Evolutionary conservation across 2,888 invertebrate species (phyloP).

Genomic region (Pardosa pseudoannulata): DNA sequence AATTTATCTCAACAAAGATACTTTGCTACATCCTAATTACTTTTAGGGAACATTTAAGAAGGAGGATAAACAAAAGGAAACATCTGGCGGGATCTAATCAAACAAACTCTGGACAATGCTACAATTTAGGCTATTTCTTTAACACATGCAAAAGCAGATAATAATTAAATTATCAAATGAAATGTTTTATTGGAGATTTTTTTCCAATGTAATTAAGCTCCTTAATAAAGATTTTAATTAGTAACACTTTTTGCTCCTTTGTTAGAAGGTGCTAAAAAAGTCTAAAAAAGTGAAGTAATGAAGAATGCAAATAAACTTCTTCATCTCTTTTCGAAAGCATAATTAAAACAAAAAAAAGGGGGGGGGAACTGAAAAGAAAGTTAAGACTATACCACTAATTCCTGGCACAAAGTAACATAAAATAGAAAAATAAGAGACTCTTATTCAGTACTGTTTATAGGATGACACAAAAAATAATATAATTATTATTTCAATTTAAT

Average conservation of each 20-base stretch:
- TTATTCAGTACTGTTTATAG: conserved; percentile 22
- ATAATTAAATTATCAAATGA: conserved; percentile 71
- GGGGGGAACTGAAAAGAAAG: conserved; percentile 25
- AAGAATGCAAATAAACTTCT: conserved; percentile 61
- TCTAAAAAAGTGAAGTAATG: conserved; percentile 49
- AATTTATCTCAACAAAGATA: conserved; percentile 61
- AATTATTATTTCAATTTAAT: conserved; percentile 70
- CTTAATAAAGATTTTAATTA: conserved; percentile 72
- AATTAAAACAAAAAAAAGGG: conserved; percentile 50
- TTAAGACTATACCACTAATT: conserved; percentile 46
- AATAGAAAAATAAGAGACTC: conserved; percentile 50
- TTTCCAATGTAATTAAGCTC: conserved; percentile 56
- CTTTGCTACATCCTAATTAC: conserved; percentile 63
- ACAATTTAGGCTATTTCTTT: conserved; percentile 58
- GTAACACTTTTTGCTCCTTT: conserved; percentile 42
- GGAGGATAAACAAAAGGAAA: conserved; percentile 58
- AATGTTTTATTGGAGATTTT: conserved; percentile 65
- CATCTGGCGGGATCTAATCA: conserved; percentile 69
- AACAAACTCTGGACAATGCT: conserved; percentile 67
- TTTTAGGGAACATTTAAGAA: conserved; percentile 63
- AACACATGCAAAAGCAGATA: conserved; percentile 44
- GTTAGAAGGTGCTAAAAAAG: conserved; percentile 31
- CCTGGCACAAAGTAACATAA: conserved; percentile 39
- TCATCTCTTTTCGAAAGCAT: conserved; percentile 52
- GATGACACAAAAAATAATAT: conserved; percentile 51